phyloP scores from a whole-genome alignment of 2,797 vertebrate species.

The Mormyrops attenuatus region DNA sequence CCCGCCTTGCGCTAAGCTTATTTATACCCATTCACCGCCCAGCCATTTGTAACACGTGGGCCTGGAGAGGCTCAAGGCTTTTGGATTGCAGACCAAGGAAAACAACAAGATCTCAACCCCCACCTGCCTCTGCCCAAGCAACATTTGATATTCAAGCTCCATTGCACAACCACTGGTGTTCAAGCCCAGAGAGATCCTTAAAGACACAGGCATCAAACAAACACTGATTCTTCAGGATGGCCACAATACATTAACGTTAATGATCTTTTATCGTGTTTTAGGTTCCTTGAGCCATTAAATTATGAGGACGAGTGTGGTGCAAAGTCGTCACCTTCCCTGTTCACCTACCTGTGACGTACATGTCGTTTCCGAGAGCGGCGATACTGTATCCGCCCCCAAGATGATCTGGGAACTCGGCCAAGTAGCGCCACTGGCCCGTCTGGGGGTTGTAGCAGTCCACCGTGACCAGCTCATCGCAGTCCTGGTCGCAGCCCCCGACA shows the following conservation, averaged over 20 bases:
- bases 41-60: background rate
- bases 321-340: background rate
- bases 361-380: conserved; percentile 84
- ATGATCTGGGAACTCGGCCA: conserved; percentile 93
- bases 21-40: conserved; percentile 47
- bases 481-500: conserved; percentile 90
- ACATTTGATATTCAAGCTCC: conserved; percentile 17
- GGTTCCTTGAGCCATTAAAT: background rate
- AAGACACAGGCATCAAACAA: background rate
- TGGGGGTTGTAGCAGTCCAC: conserved; percentile 95
- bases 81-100: background rate
- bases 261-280: background rate
- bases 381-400: conserved; percentile 94
- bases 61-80: conserved; percentile 21
- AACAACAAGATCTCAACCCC: background rate
- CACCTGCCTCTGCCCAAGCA: background rate
- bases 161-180: conserved; percentile 35
- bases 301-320: background rate
- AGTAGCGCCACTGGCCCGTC: conserved; percentile 92
- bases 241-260: background rate
- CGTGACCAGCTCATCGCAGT: conserved; percentile 90
- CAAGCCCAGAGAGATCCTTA: background rate
- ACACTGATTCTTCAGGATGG: background rate
- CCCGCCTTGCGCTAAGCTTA: conserved; percentile 39
- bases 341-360: conserved; percentile 89